These are phyloP conservation scores for Netelia virgata DNA, from an alignment of 2,888 invertebrate genomes.

Conservation along the genomic window DNA sequence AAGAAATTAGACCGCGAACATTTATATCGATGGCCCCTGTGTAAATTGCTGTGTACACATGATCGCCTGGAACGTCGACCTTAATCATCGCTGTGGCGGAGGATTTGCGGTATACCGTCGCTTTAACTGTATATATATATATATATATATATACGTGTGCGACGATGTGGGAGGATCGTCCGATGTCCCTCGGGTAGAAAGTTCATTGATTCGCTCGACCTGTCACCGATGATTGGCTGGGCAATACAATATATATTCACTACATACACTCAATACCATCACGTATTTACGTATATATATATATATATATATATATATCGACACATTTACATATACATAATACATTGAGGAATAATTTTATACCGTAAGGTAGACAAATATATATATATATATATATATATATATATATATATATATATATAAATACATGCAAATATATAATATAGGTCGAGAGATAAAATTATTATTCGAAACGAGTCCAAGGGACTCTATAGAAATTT, in stretches of 20 bases:
- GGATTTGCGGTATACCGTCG: constrained; percentile 63
- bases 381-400: too few relatives aligned
- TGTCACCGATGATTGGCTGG: constrained; percentile 68
- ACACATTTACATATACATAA: background rate
- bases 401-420: too few relatives aligned
- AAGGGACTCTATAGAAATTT: constrained; percentile 13
- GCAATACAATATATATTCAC: constrained; percentile 54
- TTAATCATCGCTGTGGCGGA: constrained; percentile 66
- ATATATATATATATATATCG: constrained; percentile 30
- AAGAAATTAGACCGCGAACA: constrained; percentile 8
- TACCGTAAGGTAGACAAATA: too few relatives aligned
- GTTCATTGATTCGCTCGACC: constrained; percentile 69
- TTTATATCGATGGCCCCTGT: constrained; percentile 33
- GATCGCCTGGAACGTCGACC: constrained; percentile 61
- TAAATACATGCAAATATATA: too few relatives aligned
- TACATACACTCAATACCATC: background rate
- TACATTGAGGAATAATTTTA: background rate
- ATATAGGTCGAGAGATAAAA: background rate
- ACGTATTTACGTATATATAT: background rate
- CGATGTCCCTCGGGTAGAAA: constrained; percentile 65
- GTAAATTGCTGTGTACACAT: constrained; percentile 52
- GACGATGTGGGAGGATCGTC: constrained; percentile 60
- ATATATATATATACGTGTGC: constrained; percentile 24
- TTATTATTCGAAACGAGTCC: constrained; percentile 38
- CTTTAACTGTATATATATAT: constrained; percentile 4